Base-by-base conservation (phyloP, 1,140 invertebrate genomes). In the Melipona quadrifasciata region DNA sequence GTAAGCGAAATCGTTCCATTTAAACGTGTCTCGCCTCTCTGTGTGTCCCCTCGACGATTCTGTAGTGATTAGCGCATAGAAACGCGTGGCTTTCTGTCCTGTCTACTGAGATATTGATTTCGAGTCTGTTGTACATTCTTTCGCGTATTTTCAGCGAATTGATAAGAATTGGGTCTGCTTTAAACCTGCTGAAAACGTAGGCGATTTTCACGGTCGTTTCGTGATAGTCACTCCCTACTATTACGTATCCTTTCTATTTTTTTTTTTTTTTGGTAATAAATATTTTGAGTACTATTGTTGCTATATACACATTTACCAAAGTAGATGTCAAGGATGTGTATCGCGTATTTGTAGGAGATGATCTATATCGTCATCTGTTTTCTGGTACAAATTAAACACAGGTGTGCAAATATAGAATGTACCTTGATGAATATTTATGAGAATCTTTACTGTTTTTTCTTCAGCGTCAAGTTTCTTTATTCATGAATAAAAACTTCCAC, bases 1-100 rank as follows among this genome's bases (percentile, higher is more conserved):
- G 97, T 97, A 95, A 95, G 95, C 67, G 6, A 34, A 58, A 83
- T 55, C 47, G 47, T 80, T 70, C 58, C 11, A 27, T 53, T 58
- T 19, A 74, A 57, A 5, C 1, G 24, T 58, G 11, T 19, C n/a
- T 17, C 34, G 21, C 8, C 11, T 57, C 24, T 21, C 16, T 34
- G 5, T 51, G 34, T 65, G 5, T 47, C 16, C 14, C 75, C 10
- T 57, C 27, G 8, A 17, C 24, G 31, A 71, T 64, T 81, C 58
- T 71, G 12, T 34, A 14, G 4, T 61, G 27, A 74, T 71, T 79
- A 65, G 58, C 72, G 27, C 75, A 80, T 58, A 86, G 72, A 86
- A 87, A 89, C 58, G 73, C 77, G 75, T 70, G 55, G 82, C 68
- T 85, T 80, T 87, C 75, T 76, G 65, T 82, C 55, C 85, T 88